Evolutionary conservation across 2,888 invertebrate genomes (phyloP).

Genomic region (Dorcus parallelipipedus): DNA sequence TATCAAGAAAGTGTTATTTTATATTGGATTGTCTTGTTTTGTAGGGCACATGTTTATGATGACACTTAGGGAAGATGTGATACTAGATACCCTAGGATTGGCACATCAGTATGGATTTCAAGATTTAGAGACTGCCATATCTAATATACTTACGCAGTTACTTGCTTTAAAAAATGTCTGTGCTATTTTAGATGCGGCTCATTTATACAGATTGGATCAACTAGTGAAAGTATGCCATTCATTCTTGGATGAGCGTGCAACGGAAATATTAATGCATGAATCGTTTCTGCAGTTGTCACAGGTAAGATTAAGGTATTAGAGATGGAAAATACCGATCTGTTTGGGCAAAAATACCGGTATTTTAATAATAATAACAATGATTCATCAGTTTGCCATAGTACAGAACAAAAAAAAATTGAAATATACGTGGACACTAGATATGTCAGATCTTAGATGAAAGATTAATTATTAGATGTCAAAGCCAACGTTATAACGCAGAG

Average conservation of each 20-base stretch:
- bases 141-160: constrained; percentile 87
- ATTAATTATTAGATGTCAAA: no score
- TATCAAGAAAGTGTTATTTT: background rate
- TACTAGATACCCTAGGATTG: constrained; percentile 74
- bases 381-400: no score
- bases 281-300: constrained; percentile 80
- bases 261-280: constrained; percentile 78
- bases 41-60: constrained; percentile 65
- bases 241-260: constrained; percentile 88
- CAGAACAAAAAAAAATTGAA: no score
- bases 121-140: constrained; percentile 87
- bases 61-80: constrained; percentile 64
- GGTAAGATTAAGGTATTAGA: constrained; percentile 45
- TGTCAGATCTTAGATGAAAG: no score
- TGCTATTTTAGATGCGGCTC: constrained; percentile 90
- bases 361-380: no score
- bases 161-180: constrained; percentile 88
- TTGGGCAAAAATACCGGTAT: no score
- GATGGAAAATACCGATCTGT: no score
- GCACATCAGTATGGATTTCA: constrained; percentile 95
- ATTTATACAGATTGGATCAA: constrained; percentile 65
- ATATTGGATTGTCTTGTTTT: constrained; percentile 12
- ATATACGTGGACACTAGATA: no score
- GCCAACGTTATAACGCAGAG: no score
- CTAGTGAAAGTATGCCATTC: constrained; percentile 78